Evolutionary conservation across 2,888 invertebrate species (phyloP).

Genomic region (Schrankia costaestrigalis): DNA sequence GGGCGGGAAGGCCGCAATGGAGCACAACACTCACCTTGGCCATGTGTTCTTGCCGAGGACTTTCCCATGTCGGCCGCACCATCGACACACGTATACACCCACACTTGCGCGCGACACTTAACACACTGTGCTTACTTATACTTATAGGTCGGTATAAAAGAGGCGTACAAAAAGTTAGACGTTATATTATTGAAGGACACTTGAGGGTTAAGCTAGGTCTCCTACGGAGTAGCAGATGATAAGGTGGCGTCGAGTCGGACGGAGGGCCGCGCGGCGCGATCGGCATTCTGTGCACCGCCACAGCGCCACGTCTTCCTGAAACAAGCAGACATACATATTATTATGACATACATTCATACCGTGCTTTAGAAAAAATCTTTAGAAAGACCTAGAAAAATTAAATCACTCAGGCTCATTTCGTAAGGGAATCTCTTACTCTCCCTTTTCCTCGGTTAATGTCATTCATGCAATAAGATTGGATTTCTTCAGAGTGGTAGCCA

Average conservation of each 20-base stretch:
- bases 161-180: constrained; percentile 76
- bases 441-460: no score
- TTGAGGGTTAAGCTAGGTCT: constrained; percentile 70
- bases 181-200: constrained; percentile 78
- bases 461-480: no score
- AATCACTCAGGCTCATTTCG: no score
- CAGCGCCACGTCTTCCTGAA: constrained; percentile 64
- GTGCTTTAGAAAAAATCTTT: no score
- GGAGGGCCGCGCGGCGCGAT: constrained; percentile 80
- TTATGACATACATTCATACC: no score
- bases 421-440: no score
- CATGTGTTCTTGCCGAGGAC: constrained; percentile 81
- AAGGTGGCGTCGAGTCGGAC: constrained; percentile 68
- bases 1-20: constrained; percentile 35
- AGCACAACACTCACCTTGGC: constrained; percentile 72
- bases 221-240: constrained; percentile 70
- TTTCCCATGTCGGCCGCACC: constrained; percentile 81
- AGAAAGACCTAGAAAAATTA: no score
- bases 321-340: constrained; percentile 37
- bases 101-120: constrained; percentile 67
- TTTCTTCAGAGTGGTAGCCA: no score
- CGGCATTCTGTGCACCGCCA: constrained; percentile 73
- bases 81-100: constrained; percentile 73
- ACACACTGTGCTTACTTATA: constrained; percentile 70
- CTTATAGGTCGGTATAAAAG: constrained; percentile 76